Evolutionary conservation across 1,140 invertebrate species (phyloP), one percentile per base, ranked within the genome.

Genomic region (Zaprionus capensis): DNA sequence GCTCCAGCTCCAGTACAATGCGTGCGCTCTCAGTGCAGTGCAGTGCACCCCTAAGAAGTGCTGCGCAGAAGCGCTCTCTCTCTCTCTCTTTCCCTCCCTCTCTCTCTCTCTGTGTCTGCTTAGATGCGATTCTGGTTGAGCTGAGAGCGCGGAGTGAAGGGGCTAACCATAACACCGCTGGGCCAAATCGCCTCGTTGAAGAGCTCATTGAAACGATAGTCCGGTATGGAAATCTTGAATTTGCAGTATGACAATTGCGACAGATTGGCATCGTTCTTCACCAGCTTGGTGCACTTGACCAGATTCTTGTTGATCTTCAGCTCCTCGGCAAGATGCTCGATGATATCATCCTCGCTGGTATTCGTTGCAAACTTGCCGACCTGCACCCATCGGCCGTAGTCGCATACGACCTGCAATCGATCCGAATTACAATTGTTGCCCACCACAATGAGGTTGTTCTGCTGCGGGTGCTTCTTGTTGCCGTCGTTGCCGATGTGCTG

Each of bases 161-260:
- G 91, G 59, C 87, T 91, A 63, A 92, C 91, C 91, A 92, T 92
- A 78, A 92, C 91, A 71, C 91, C 91, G 73, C 91, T 92, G 71
- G 91, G 91, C 91, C 91, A 92, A 74, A 92, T 92, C 61, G 91
- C 85, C 84, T 92, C 91, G 72, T 92, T 92, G 91, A 92, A 92
- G 9, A 92, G 91, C 82, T 92, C 91, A 57, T 92, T 92, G 80
- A 92, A 92, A 67, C 91, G 91, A 85, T 92, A 92, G 70, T 92
- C 91, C 65, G 91, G 91, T 63, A 92, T 92, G 78, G 91, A 92
- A 59, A 92, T 92, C 56, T 92, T 92, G 28, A 92, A 92, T 77
- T 92, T 92, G 65, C 91, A 92, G 71, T 92, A 92, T 4, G 91
- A 92, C 57, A 92, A 70, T 68, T 92, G 91, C 73, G 91, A 92